Conservation (phyloP, 2,888 invertebrate genomes). For the Balanococcus diminutus region DNA sequence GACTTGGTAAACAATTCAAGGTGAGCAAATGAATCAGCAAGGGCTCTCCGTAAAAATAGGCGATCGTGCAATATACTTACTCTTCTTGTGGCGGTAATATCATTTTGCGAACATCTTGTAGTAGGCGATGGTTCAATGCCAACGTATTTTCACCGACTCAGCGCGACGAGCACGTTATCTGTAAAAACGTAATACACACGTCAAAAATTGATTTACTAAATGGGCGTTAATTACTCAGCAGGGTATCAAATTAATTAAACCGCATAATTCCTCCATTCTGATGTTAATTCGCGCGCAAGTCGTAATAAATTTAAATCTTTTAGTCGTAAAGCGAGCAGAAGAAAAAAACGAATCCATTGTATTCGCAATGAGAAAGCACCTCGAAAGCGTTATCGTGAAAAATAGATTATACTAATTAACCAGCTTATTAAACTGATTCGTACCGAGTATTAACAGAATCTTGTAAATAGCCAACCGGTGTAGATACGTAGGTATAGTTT, state of each 20-base stretch:
- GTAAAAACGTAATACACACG: conserved; percentile 30
- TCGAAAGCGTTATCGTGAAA: conserved; percentile 19
- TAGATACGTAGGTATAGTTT: too few species aligned
- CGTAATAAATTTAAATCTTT: conserved; percentile 29
- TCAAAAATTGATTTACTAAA: conserved; percentile 54
- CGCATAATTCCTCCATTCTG: conserved; percentile 42
- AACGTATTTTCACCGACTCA: conserved; percentile 7
- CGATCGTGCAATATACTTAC: too few species aligned
- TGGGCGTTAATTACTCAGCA: conserved; percentile 48
- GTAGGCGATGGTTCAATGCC: conserved; percentile 21
- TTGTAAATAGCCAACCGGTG: not conserved
- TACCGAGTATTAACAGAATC: not conserved
- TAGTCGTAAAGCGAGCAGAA: not conserved
- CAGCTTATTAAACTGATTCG: not conserved
- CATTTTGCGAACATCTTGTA: conserved; percentile 46
- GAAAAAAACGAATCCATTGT: conserved; percentile 10
- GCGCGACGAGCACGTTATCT: not conserved
- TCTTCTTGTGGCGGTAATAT: too few species aligned
- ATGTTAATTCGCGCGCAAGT: conserved; percentile 24
- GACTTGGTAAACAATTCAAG: too few species aligned
- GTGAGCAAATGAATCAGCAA: too few species aligned
- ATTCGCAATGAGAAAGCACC: conserved; percentile 29
- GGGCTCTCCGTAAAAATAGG: too few species aligned
- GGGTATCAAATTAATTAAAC: conserved; percentile 52
- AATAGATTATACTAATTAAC: conserved; percentile 23